Conservation (phyloP, 2,888 invertebrate species). For the Thymelicus sylvestris region DNA sequence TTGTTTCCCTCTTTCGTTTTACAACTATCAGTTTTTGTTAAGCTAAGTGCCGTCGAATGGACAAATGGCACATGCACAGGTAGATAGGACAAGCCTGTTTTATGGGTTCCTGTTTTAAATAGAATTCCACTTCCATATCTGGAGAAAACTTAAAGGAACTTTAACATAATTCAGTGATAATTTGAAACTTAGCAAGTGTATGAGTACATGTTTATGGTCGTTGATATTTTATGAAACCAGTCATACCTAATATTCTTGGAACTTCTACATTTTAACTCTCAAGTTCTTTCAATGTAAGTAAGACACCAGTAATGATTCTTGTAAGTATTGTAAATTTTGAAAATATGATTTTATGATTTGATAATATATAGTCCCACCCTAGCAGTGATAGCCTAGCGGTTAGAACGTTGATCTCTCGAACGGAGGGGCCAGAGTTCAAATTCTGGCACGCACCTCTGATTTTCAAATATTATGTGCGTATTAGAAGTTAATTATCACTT, state of each 20-base stretch:
- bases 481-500: too few species aligned
- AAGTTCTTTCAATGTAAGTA: too few species aligned
- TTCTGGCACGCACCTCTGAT: too few species aligned
- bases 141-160: slow-evolving; percentile 45
- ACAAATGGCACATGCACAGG: slow-evolving; percentile 73
- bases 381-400: too few species aligned
- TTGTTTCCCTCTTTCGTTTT: slow-evolving; percentile 79
- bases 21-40: slow-evolving; percentile 84
- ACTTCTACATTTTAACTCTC: too few species aligned
- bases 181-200: slow-evolving; percentile 25
- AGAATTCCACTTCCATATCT: slow-evolving; percentile 53
- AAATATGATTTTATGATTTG: too few species aligned
- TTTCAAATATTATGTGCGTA: too few species aligned
- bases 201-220: slow-evolving; percentile 18
- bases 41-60: slow-evolving; percentile 81
- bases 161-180: slow-evolving; percentile 37
- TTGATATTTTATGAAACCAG: slow-evolving; percentile 8
- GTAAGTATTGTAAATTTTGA: too few species aligned
- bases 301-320: too few species aligned
- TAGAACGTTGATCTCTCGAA: too few species aligned
- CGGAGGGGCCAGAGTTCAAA: too few species aligned
- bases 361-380: too few species aligned
- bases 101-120: slow-evolving; percentile 62
- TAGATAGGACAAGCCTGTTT: slow-evolving; percentile 68
- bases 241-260: slow-evolving; percentile 13